These are phyloP conservation scores for Drosophila sordidula DNA, from an alignment of 2,888 invertebrate genomes.

Conservation along the genomic window DNA sequence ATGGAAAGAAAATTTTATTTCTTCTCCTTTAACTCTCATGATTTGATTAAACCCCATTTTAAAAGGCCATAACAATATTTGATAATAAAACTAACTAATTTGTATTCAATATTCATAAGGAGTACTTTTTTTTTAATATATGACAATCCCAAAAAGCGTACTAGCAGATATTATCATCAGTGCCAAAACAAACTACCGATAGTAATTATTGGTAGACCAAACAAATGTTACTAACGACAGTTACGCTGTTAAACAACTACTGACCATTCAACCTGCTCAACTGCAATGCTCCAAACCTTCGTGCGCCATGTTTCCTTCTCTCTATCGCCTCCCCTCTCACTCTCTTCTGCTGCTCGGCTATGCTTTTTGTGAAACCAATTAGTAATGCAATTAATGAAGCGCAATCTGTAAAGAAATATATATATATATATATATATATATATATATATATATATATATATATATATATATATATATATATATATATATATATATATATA, in stretches of 20 bases:
- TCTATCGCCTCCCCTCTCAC: neutral
- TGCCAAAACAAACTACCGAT: neutral
- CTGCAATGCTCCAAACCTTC: neutral
- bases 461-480: neutral
- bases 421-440: neutral
- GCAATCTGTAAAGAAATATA: constrained; percentile 32
- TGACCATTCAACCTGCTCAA: neutral
- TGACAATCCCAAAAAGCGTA: neutral
- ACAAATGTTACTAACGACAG: neutral
- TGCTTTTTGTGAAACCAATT: constrained; percentile 62
- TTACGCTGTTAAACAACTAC: neutral
- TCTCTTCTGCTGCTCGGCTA: constrained; percentile 5
- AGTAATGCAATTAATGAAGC: constrained; percentile 68
- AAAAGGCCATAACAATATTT: no score
- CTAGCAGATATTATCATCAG: neutral
- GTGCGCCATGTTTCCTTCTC: neutral
- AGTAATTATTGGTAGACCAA: neutral
- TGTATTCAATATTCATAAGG: no score
- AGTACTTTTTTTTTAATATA: no score
- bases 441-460: neutral
- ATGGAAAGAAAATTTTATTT: no score
- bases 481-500: neutral
- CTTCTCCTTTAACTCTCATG: no score
- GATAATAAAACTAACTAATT: neutral
- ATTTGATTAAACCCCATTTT: no score